A percentile compares a stretch with the other conserved stretches of the same genome.
phyloP scores from a whole-genome alignment of 2,888 invertebrate genomes.

The Listrodromus nycthemerus region DNA sequence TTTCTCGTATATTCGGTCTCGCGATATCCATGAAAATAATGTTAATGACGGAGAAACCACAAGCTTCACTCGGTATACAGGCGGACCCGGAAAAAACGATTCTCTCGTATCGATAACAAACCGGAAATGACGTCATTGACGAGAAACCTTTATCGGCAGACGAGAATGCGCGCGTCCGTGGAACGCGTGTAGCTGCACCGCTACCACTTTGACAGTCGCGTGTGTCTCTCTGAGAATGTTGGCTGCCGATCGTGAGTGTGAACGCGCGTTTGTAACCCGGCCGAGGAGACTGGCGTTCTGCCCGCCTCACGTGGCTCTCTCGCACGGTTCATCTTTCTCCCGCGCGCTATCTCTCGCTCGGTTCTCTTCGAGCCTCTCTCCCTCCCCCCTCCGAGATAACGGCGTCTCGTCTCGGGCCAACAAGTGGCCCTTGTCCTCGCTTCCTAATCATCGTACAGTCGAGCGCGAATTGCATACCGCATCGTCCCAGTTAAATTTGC shows the following conservation, averaged over 20 bases:
- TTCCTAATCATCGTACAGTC: constrained; percentile 59
- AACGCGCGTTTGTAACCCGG: neutral
- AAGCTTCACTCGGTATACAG: too few species aligned
- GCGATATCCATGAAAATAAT: too few species aligned
- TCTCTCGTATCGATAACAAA: constrained; percentile 29
- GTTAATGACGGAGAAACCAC: too few species aligned
- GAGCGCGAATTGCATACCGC: neutral
- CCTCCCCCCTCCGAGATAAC: constrained; percentile 48
- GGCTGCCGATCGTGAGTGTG: constrained; percentile 6
- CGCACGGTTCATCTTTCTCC: constrained; percentile 44
- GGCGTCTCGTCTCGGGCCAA: constrained; percentile 61
- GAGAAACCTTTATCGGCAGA: constrained; percentile 57
- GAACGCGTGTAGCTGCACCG: constrained; percentile 44
- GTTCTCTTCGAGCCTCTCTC: constrained; percentile 7
- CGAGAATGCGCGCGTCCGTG: constrained; percentile 40
- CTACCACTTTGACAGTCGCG: neutral
- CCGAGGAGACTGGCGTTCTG: neutral
- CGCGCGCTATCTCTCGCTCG: constrained; percentile 14
- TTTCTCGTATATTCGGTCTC: too few species aligned
- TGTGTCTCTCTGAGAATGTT: neutral
- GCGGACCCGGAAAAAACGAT: neutral
- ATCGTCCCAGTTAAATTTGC: neutral
- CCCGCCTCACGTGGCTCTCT: neutral
- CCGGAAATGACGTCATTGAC: constrained; percentile 64
- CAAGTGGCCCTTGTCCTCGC: constrained; percentile 70